Base-by-base conservation (phyloP, 2,888 invertebrate genomes). In the Tanytarsus gracilentus region DNA sequence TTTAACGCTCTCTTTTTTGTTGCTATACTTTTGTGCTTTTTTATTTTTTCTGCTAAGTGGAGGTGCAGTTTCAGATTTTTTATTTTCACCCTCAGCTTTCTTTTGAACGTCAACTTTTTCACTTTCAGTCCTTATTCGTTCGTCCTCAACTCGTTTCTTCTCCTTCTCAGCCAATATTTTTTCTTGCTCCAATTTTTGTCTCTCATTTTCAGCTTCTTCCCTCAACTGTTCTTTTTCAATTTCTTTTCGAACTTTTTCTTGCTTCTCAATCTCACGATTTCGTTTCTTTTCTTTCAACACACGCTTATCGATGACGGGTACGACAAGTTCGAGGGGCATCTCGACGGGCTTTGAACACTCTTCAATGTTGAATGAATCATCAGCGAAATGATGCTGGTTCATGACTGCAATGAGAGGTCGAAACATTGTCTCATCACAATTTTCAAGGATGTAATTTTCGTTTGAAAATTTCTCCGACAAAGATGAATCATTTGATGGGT, bases 341-440 rank as follows among this genome's bases (percentile, higher is more conserved):
- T 67, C 65, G 59, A 70, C 71, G 0, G 74, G 73, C 3, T 70
- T 69, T 61, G 67, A 66, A 3, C 48, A 51, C 14, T 61, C 36
- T 25, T 61, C 61, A 21, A 7, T n/a, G 14, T 25, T 77, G 77
- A 36, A 70, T 25, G 29, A 11, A 7, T 27, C 39, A 25, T 44
- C 29, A 11, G 14, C 21, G 9, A 26, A 18, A 7, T 39, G 27
- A 8, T 30, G 70, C 63, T 70, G 69, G 63, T 71, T 71, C 62
- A 72, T 71, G 59, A 74, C 74, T 29, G 74, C 70, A 18, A 84
- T 78, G 61, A 85, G 81, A 29, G 84, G 83, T 16, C 85, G 77
- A 72, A 85, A 85, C 61, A 82, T 75, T 44, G 81, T 79, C 73
- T 85, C 85, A 74, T 85, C 85, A 68, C 79, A 79, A 72, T 79